Evolutionary conservation across 1,140 invertebrate species (phyloP).

Genomic region (Sminthurides bifidus): DNA sequence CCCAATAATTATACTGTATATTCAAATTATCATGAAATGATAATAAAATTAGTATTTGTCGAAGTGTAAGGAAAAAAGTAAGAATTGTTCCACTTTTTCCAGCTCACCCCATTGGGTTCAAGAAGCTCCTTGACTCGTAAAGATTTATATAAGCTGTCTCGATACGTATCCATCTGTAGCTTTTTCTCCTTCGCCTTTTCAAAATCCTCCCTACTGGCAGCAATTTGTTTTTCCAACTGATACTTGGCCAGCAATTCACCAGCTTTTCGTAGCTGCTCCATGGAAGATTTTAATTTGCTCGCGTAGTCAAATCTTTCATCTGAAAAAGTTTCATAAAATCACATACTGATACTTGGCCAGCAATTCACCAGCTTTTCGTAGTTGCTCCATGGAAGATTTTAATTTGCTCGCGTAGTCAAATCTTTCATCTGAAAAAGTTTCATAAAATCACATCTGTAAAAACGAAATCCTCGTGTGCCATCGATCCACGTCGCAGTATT

Average conservation of each 20-base stretch:
- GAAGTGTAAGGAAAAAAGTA: background rate
- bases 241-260: slow-evolving; percentile 82
- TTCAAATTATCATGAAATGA: no score
- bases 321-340: slow-evolving; percentile 36
- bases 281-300: slow-evolving; percentile 72
- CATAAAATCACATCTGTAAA: background rate
- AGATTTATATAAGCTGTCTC: slow-evolving; percentile 54
- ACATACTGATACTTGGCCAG: slow-evolving; percentile 54
- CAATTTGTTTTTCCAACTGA: slow-evolving; percentile 78
- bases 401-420: slow-evolving; percentile 85
- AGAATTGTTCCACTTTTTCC: background rate
- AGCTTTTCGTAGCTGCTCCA: slow-evolving; percentile 63
- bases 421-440: slow-evolving; percentile 54
- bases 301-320: slow-evolving; percentile 85
- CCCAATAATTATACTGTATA: no score
- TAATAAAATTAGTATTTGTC: no score
- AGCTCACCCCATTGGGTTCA: slow-evolving; percentile 58
- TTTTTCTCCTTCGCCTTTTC: slow-evolving; percentile 78
- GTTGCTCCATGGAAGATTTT: slow-evolving; percentile 67
- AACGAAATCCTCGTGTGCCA: background rate
- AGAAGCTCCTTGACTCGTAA: slow-evolving; percentile 61
- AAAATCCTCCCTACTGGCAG: slow-evolving; percentile 80
- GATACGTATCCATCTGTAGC: slow-evolving; percentile 71
- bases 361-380: slow-evolving; percentile 72
- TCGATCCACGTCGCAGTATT: background rate